Conservation (phyloP, 2,797 vertebrate species). For the Sebastes goodei region DNA sequence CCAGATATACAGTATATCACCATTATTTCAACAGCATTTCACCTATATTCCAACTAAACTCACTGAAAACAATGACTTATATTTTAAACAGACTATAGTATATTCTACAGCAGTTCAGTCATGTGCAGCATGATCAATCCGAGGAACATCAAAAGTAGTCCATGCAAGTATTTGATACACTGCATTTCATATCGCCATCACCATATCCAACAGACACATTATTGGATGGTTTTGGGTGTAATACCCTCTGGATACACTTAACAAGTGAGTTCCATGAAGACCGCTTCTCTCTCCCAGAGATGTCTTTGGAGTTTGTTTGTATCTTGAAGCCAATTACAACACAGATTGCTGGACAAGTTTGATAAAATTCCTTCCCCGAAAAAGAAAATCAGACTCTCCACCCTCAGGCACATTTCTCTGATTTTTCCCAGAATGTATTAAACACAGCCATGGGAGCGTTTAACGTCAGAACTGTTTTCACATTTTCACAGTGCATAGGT, state of each 20-base stretch:
- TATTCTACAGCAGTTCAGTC: no score
- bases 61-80: not conserved
- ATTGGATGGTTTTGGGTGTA: slow-evolving; percentile 16
- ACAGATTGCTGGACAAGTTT: slow-evolving; percentile 48
- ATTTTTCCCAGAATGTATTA: slow-evolving; percentile 41
- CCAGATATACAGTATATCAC: not conserved
- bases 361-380: slow-evolving; percentile 31
- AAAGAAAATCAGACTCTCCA: slow-evolving; percentile 25
- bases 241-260: slow-evolving; percentile 53
- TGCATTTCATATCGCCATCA: slow-evolving; percentile 6
- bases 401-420: slow-evolving; percentile 24
- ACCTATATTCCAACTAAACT: not conserved
- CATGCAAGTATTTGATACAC: slow-evolving; percentile 14
- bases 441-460: slow-evolving; percentile 40
- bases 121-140: slow-evolving; percentile 29
- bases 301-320: slow-evolving; percentile 47
- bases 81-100: not conserved
- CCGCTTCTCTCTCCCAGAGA: not conserved
- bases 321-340: slow-evolving; percentile 59
- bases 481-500: slow-evolving; percentile 7
- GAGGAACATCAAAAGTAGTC: slow-evolving; percentile 18
- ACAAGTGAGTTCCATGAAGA: slow-evolving; percentile 30
- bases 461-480: slow-evolving; percentile 40
- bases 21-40: not conserved
- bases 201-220: slow-evolving; percentile 15